Base-by-base conservation (phyloP, 1,140 invertebrate species). In the Dolichoris vasculosae region DNA sequence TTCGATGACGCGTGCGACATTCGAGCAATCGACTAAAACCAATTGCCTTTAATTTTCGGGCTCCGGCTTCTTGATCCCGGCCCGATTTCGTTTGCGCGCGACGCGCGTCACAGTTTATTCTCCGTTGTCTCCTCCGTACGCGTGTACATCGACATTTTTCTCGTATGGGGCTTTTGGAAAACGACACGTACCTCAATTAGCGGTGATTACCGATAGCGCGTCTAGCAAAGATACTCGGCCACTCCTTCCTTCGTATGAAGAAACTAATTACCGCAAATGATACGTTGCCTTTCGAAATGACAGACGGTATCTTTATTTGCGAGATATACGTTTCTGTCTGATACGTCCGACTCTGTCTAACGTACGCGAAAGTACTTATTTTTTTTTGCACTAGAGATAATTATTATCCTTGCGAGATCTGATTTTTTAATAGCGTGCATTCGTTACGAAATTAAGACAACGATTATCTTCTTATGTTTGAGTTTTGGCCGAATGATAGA, bases 231-330 rank as follows among this genome's bases (percentile, higher is more conserved):
- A 40, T 48, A 23, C n/a, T 81, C 32, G 38, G 23, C 67, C 17
- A 38, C 67, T 1, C 11, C 9, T 35, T 1, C 11, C 9, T 59
- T 15, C 26, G 35, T 71, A 59, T 71, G n/a, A 13, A 76, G 55
- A 83, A 77, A 59, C 73, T 83, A 83, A 83, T 83, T 83, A 83
- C 55, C 9, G 30, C 40, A 77, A 83, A 83, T 67, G 55, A 77
- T 83, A 83, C 59, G 55, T 63, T 30, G n/a, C 30, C 43, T 82
- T 82, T 26, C 0, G 15, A 55, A 38, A 67, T 43, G 13, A 11
- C 63, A 30, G 79, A 59, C 69, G 35, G 1, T 75, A 82, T 82
- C 81, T 82, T 55, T 63, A 23, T 82, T 75, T 82, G 30, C 64
- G 30, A 43, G 11, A 67, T 8, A 67, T 46, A 4, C 26, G 48